These are phyloP conservation scores for Poeciliopsis turneri DNA, from an alignment of 2,797 vertebrate genomes.

Conservation along the genomic window DNA sequence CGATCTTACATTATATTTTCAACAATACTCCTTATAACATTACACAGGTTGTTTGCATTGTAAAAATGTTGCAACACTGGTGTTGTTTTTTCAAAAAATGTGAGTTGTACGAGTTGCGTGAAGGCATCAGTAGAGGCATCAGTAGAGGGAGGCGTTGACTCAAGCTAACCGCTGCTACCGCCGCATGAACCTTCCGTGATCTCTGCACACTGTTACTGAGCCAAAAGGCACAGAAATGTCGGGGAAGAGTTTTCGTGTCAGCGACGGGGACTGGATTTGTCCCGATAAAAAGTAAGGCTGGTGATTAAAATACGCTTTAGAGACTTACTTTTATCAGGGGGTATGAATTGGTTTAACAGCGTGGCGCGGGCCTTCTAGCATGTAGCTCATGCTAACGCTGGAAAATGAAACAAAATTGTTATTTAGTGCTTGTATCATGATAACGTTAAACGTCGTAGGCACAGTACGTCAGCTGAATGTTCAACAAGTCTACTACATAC, in stretches of 20 bases:
- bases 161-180: not conserved
- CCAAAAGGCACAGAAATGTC: conserved; percentile 82
- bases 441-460: fast-evolving
- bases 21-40: not conserved
- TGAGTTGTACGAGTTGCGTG: not conserved
- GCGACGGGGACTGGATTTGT: conserved; percentile 98
- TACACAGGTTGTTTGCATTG: not conserved
- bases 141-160: not conserved
- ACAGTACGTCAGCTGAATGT: fast-evolving
- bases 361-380: conserved; percentile 49
- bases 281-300: conserved; percentile 93
- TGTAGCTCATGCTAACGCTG: conserved; percentile 21
- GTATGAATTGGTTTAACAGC: not conserved
- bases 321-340: not conserved
- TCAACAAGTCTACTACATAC: fast-evolving
- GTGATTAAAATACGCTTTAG: fast-evolving
- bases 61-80: not conserved
- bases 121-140: conserved; percentile 58
- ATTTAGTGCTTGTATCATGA: not conserved
- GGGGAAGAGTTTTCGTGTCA: conserved; percentile 97
- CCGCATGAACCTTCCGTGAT: conserved; percentile 29
- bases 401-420: not conserved
- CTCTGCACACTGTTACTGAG: conserved; percentile 22
- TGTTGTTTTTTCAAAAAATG: not conserved
- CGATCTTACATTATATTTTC: not conserved